phyloP scores from a whole-genome alignment of 2,797 vertebrate species.

The Alfaro cultratus region DNA sequence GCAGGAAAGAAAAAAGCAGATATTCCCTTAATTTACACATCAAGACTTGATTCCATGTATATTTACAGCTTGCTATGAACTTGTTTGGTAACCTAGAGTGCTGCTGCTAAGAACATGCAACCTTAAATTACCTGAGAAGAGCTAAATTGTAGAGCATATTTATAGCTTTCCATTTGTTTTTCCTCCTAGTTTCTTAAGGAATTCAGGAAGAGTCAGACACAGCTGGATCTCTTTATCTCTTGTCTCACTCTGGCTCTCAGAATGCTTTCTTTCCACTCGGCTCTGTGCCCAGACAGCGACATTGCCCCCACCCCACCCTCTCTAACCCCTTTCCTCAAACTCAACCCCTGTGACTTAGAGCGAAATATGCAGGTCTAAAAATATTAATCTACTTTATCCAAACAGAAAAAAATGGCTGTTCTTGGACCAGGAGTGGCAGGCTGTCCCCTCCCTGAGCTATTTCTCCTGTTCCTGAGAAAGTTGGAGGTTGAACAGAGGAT shows the following conservation, averaged over 20 bases:
- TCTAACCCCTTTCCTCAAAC: constrained; percentile 13
- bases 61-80: constrained; percentile 6
- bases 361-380: constrained; percentile 83
- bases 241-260: constrained; percentile 55
- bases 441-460: constrained; percentile 29
- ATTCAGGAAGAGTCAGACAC: constrained; percentile 64
- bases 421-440: constrained; percentile 68
- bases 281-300: constrained; percentile 76
- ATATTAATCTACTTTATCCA: constrained; percentile 80
- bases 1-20: constrained; percentile 31
- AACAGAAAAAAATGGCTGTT: constrained; percentile 73
- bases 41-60: constrained; percentile 2
- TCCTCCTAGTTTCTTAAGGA: constrained; percentile 54
- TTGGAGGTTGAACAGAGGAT: constrained; percentile 49
- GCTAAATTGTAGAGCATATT: constrained; percentile 30
- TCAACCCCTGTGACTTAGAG: constrained; percentile 62
- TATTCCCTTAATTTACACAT: constrained; percentile 17
- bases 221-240: constrained; percentile 65
- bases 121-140: constrained; percentile 46
- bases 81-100: constrained; percentile 25
- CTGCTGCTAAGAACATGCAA: constrained; percentile 11
- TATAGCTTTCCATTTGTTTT: constrained; percentile 31
- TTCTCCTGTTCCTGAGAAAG: constrained; percentile 64
- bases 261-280: constrained; percentile 80
- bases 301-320: constrained; percentile 17